Percentiles rank a stretch among this genome's conserved stretches.
Conservation (phyloP, 2,888 invertebrate genomes). For the Odontomyia ornata region DNA sequence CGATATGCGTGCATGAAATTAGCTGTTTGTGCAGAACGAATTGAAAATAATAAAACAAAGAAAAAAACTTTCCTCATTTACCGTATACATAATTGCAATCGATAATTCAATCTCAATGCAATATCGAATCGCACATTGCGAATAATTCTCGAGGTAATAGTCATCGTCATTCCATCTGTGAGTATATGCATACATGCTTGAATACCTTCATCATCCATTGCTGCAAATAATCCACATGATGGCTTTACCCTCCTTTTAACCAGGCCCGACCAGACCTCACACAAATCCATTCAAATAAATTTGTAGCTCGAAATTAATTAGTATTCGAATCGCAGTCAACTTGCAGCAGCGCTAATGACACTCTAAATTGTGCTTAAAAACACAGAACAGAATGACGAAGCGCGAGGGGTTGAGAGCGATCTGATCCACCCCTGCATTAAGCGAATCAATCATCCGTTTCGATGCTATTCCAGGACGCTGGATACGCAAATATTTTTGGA, state of each 20-base stretch:
- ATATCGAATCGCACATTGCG: background rate
- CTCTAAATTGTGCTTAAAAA: conserved; percentile 14
- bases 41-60: too few relatives aligned
- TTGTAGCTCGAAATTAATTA: background rate
- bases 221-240: too few relatives aligned
- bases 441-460: background rate
- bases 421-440: background rate
- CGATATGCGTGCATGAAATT: background rate
- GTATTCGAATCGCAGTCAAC: conserved; percentile 8
- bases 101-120: background rate
- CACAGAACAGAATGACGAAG: background rate
- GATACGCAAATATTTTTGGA: background rate
- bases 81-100: background rate
- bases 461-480: background rate
- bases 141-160: background rate
- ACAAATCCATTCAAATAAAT: background rate
- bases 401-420: background rate
- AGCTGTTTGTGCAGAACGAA: background rate
- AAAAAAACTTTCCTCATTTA: background rate
- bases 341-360: conserved; percentile 5
- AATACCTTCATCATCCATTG: too few relatives aligned
- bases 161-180: background rate
- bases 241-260: too few relatives aligned
- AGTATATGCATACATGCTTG: too few relatives aligned
- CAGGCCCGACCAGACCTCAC: background rate